Conservation (phyloP, 2,888 invertebrate genomes). For the Protonemura montana region DNA sequence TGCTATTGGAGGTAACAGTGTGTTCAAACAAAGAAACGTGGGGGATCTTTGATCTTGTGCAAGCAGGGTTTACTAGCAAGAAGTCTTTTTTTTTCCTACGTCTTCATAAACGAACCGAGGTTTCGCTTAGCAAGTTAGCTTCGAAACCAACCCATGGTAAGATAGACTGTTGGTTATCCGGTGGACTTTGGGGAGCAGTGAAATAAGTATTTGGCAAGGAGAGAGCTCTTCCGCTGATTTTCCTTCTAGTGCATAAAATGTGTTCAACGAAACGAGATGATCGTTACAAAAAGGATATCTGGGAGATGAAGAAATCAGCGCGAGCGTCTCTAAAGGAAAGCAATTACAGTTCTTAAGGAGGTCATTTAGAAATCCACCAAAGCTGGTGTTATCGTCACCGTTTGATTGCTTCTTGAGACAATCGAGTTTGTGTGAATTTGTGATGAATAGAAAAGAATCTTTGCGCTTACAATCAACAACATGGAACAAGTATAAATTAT, state of each 20-base stretch:
- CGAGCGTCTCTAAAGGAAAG: not conserved
- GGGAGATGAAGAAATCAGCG: not conserved
- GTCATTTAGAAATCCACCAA: not conserved
- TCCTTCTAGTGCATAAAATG: not conserved
- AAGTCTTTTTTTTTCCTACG: not conserved
- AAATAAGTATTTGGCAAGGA: not conserved
- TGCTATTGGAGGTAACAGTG: not conserved
- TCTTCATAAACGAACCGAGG: not conserved
- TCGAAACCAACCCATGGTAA: not conserved
- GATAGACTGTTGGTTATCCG: not conserved
- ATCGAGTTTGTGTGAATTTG: not conserved
- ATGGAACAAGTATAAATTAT: no score
- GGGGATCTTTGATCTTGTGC: not conserved
- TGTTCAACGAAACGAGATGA: not conserved
- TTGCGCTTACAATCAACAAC: no score
- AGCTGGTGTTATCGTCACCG: not conserved
- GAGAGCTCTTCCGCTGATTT: not conserved
- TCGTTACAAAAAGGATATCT: slow-evolving; percentile 3
- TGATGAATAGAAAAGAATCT: no score
- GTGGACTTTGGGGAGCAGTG: not conserved
- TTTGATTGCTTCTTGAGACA: not conserved
- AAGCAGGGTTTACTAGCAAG: not conserved
- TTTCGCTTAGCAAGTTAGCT: not conserved
- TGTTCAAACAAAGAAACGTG: not conserved
- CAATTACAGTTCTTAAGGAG: not conserved